Evolutionary conservation across 2,113 vertebrate species (phyloP).

Genomic region (Odocoileus hemionus): DNA sequence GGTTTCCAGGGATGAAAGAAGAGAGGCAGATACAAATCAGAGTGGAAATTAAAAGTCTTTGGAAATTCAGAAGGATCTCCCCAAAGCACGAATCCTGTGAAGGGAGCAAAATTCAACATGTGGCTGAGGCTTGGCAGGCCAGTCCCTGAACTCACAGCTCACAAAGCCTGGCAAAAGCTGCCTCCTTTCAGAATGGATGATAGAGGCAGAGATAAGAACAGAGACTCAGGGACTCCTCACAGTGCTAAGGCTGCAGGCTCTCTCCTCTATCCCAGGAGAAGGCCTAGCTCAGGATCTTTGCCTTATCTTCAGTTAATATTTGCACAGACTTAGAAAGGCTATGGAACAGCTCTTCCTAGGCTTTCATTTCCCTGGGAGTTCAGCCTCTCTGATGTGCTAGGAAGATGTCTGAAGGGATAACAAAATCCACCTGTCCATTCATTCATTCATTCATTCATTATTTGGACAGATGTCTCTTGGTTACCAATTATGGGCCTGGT

Average conservation of each 20-base stretch:
- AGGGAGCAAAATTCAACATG: background rate
- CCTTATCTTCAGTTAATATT: background rate
- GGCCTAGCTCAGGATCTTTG: background rate
- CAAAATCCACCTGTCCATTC: background rate
- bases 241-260: background rate
- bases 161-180: background rate
- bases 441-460: background rate
- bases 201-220: background rate
- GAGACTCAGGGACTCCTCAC: background rate
- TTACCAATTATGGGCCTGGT: background rate
- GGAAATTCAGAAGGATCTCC: conserved; percentile 47
- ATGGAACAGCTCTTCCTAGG: background rate
- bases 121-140: background rate
- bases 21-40: conserved; percentile 48
- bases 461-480: background rate
- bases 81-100: background rate
- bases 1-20: conserved; percentile 45
- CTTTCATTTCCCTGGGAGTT: background rate
- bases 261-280: background rate
- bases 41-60: conserved; percentile 47
- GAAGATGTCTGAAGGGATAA: background rate
- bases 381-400: background rate
- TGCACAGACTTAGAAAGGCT: background rate
- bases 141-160: background rate
- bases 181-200: background rate